Evolutionary conservation across 1,140 invertebrate species (phyloP), one percentile per base, ranked within the genome.

Genomic region (Phocides pigmalion): DNA sequence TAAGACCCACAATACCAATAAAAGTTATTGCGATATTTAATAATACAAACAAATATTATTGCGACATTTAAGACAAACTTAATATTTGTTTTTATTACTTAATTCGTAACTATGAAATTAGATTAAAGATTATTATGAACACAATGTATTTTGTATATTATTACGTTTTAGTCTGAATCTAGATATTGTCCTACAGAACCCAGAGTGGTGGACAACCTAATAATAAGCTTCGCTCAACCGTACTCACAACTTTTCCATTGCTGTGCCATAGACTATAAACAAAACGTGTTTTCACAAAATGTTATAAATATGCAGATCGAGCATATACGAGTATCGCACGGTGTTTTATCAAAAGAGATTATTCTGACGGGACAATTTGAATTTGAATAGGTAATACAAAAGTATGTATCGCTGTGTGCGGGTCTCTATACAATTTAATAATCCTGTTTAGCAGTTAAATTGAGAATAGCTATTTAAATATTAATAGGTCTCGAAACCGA

Each of bases 301-400:
- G 46, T 49, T 59, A 76, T 79, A 78, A 70, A 74, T 73, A 81
- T 81, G 79, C 66, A 77, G 73, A 83, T 77, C 51, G 16, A 19
- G 32, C 62, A 54, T 53, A 59, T 32, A 65, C 61, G 67, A 56
- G 46, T 62, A 64, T 69, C 64, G 66, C 72, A 70, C 70, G 64
- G 64, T 62, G 64, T 68, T 67, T 66, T 70, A 76, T 74, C 62
- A 72, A 78, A 68, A 65, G 65, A 72, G 68, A 73, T 78, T 76
- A 78, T 77, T 63, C 54, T 66, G 59, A 72, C 66, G 58, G 39
- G 39, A 63, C 62, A 41, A 76, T 81, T 79, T 77, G 63, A 81
- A 78, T 77, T 71, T 74, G 76, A 81, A 80, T 73, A 68, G 35
- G 44, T 56, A 61, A 68, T 42, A 66, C 37, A 17, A 37, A 61